phyloP scores from a whole-genome alignment of 2,888 invertebrate genomes.

The Cerceris ruficornis region DNA sequence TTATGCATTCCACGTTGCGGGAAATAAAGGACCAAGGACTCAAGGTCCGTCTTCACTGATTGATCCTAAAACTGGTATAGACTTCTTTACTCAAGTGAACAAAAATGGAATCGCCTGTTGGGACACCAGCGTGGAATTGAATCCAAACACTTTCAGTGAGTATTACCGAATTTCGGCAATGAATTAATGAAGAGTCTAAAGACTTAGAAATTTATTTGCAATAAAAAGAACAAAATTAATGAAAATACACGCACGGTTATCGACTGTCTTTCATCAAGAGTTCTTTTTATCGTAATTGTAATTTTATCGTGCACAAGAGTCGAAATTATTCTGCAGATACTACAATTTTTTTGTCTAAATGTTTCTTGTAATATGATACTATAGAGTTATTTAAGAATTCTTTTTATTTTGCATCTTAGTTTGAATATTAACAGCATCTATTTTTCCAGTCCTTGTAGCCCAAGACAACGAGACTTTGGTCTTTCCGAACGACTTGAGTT shows the following conservation, averaged over 20 bases:
- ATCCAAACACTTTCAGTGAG: constrained; percentile 83
- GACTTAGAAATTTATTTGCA: too few relatives aligned
- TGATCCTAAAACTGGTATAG: constrained; percentile 86
- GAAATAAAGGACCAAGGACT: constrained; percentile 87
- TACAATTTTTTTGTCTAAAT: too few relatives aligned
- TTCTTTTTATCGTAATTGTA: too few relatives aligned
- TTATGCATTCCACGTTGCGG: constrained; percentile 87
- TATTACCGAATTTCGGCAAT: constrained; percentile 16
- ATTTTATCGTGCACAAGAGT: not conserved
- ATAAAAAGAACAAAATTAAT: too few relatives aligned
- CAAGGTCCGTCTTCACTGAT: constrained; percentile 90
- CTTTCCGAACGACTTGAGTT: constrained; percentile 89
- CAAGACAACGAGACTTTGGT: constrained; percentile 87
- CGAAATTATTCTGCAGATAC: not conserved
- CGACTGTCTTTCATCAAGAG: too few relatives aligned
- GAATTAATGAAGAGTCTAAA: not conserved
- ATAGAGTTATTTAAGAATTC: too few relatives aligned
- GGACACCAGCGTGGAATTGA: constrained; percentile 88
- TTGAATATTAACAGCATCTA: constrained; percentile 19
- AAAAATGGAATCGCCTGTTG: constrained; percentile 91
- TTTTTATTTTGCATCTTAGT: not conserved
- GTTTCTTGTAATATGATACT: too few relatives aligned
- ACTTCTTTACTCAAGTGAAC: constrained; percentile 90
- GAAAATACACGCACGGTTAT: too few relatives aligned
- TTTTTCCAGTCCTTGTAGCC: constrained; percentile 85